Evolutionary conservation across 2,113 vertebrate species (phyloP).

Genomic region (Oreochromis niloticus): DNA sequence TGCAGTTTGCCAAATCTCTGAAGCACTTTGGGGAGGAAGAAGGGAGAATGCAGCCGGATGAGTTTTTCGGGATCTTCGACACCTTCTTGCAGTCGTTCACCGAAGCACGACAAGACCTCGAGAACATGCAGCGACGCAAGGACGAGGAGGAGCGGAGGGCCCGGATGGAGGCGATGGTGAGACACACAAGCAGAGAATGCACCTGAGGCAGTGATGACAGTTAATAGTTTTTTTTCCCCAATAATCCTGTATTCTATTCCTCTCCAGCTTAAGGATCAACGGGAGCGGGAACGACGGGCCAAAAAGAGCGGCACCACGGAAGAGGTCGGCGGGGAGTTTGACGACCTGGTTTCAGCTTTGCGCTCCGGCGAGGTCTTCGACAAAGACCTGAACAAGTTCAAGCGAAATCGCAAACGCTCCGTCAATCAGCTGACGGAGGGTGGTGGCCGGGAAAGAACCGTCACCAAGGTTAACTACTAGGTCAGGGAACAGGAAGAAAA

Average conservation of each 20-base stretch:
- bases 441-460: slow-evolving; percentile 81
- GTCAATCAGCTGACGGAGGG: slow-evolving; percentile 84
- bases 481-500: background rate
- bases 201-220: too few relatives aligned
- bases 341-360: slow-evolving; percentile 91
- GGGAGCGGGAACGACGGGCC: slow-evolving; percentile 85
- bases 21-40: slow-evolving; percentile 90
- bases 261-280: slow-evolving; percentile 89
- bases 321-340: slow-evolving; percentile 92
- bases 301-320: slow-evolving; percentile 83
- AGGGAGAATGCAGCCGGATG: slow-evolving; percentile 90
- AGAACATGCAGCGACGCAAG: slow-evolving; percentile 91
- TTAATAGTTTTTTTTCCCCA: too few relatives aligned
- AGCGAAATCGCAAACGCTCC: slow-evolving; percentile 91
- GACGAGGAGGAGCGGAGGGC: slow-evolving; percentile 92
- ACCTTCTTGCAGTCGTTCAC: slow-evolving; percentile 91
- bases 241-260: background rate
- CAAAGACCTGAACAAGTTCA: slow-evolving; percentile 97
- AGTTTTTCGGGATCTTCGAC: slow-evolving; percentile 97
- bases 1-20: slow-evolving; percentile 87
- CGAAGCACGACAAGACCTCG: slow-evolving; percentile 91
- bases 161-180: slow-evolving; percentile 94
- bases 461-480: slow-evolving; percentile 91
- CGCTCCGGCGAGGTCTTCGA: slow-evolving; percentile 96
- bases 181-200: background rate